These are phyloP conservation scores for Danio aesculapii DNA, from an alignment of 2,797 vertebrate genomes.

Conservation along the genomic window DNA sequence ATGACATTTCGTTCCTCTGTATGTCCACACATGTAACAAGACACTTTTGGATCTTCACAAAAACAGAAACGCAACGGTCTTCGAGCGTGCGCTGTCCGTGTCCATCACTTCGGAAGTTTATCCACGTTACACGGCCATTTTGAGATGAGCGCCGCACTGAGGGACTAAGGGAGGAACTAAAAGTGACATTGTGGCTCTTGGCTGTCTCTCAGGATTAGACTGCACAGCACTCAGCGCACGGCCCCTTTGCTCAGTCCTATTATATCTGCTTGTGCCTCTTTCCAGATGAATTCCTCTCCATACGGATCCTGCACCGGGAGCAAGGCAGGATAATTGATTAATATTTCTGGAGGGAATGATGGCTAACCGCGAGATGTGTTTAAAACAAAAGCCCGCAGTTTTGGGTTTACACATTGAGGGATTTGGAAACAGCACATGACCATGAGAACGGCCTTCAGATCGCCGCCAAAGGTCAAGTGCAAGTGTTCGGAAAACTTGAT, in stretches of 20 bases:
- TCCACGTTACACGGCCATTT: slow-evolving; percentile 75
- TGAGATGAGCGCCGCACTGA: slow-evolving; percentile 70
- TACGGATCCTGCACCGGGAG: slow-evolving; percentile 75
- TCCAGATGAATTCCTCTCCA: slow-evolving; percentile 85
- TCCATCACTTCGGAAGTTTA: slow-evolving; percentile 70
- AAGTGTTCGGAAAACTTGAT: neutral
- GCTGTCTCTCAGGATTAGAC: slow-evolving; percentile 85
- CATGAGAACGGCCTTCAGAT: slow-evolving; percentile 49
- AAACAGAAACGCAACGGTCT: slow-evolving; percentile 47
- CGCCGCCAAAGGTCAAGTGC: slow-evolving; percentile 41
- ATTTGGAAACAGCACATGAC: slow-evolving; percentile 36
- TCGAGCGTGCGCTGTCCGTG: slow-evolving; percentile 58
- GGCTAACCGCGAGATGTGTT: slow-evolving; percentile 80
- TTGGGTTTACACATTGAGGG: slow-evolving; percentile 45
- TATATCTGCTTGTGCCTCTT: slow-evolving; percentile 84
- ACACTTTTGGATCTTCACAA: neutral
- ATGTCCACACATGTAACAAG: no score
- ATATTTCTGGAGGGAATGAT: slow-evolving; percentile 87
- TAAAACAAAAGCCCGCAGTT: slow-evolving; percentile 70
- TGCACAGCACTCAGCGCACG: slow-evolving; percentile 82
- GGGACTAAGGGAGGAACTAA: slow-evolving; percentile 76
- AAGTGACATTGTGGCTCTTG: slow-evolving; percentile 84
- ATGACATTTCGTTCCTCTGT: no score
- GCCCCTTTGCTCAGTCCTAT: slow-evolving; percentile 80
- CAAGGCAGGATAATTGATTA: slow-evolving; percentile 84